Conservation (phyloP, 2,797 vertebrate species). For the Hydrophis major region DNA sequence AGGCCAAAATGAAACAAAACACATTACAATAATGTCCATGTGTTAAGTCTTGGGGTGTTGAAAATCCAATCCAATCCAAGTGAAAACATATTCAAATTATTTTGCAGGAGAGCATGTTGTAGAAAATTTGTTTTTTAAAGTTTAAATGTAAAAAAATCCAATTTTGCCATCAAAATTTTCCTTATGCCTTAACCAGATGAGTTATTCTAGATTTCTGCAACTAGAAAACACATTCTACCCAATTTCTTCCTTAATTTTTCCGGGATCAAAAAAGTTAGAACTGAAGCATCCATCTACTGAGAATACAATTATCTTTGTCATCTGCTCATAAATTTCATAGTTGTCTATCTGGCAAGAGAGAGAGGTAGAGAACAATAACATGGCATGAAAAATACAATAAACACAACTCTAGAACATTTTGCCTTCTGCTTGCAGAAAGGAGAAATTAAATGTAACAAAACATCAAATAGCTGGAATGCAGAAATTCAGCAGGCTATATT, state of each 20-base stretch:
- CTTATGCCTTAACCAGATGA: background rate
- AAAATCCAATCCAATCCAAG: background rate
- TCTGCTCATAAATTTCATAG: background rate
- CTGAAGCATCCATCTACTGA: background rate
- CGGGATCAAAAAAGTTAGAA: background rate
- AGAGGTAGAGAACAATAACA: background rate
- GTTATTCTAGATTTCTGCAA: background rate
- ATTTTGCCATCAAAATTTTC: background rate
- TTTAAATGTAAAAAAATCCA: background rate
- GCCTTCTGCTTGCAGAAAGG: background rate
- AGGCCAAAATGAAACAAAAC: background rate
- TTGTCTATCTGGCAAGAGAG: background rate
- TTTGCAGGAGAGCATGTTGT: background rate
- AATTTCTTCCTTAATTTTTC: background rate
- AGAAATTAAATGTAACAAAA: conserved; percentile 30
- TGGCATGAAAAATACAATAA: background rate
- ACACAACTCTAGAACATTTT: background rate
- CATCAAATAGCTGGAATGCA: background rate
- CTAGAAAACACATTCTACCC: background rate
- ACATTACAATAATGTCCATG: background rate
- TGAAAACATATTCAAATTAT: background rate
- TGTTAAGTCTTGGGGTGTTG: background rate
- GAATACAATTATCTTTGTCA: background rate
- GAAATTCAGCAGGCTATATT: background rate
- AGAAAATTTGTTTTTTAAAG: background rate